Conservation (phyloP, 2,113 vertebrate species). For the Eretmochelys imbricata region DNA sequence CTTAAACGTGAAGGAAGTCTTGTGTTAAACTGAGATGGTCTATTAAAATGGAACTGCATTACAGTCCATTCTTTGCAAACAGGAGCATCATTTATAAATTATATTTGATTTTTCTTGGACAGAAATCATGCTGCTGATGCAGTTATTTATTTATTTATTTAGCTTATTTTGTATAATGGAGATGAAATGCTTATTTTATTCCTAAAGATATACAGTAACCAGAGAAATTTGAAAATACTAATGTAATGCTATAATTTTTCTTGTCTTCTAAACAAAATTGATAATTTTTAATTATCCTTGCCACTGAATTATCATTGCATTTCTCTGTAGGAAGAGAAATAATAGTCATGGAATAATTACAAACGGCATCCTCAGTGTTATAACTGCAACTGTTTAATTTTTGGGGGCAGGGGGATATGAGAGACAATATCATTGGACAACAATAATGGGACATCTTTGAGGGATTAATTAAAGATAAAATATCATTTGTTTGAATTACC, state of each 20-base stretch:
- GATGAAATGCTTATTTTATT: neutral
- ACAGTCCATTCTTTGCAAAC: constrained; percentile 13
- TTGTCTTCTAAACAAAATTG: neutral
- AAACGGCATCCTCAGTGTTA: neutral
- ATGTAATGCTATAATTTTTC: constrained; percentile 8
- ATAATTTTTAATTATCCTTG: constrained; percentile 48
- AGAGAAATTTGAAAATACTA: neutral
- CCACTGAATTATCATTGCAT: neutral
- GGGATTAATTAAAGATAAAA: constrained; percentile 39
- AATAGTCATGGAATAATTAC: constrained; percentile 24
- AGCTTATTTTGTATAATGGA: neutral
- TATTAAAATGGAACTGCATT: neutral
- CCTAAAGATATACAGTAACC: neutral
- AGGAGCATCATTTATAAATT: neutral
- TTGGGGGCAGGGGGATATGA: neutral
- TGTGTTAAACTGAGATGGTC: neutral
- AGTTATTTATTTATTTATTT: neutral
- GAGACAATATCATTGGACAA: neutral
- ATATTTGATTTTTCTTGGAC: neutral
- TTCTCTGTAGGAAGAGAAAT: neutral
- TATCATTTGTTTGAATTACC: neutral
- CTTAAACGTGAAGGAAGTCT: neutral
- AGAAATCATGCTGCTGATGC: neutral
- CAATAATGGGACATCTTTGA: neutral
- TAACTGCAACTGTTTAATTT: neutral